Evolutionary conservation across 2,113 vertebrate genomes (phyloP).

Genomic region (Esox niger): DNA sequence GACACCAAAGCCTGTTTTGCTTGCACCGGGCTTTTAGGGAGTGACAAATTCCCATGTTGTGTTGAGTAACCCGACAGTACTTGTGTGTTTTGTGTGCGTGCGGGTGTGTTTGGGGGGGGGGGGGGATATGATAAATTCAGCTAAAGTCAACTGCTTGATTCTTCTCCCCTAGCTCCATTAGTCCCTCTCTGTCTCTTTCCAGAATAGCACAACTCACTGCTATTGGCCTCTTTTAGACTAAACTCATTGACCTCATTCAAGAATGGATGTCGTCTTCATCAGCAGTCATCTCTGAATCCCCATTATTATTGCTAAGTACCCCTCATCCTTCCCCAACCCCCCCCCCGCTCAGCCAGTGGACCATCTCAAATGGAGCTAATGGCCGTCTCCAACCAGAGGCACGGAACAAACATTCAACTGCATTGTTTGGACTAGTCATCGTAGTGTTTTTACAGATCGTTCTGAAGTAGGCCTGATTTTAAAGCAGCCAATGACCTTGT

Average conservation of each 20-base stretch:
- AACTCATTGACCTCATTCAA: slow-evolving; percentile 77
- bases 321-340: slow-evolving; percentile 7
- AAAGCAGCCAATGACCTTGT: too few species aligned
- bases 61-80: not conserved
- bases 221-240: slow-evolving; percentile 73
- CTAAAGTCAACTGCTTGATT: slow-evolving; percentile 52
- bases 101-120: not conserved
- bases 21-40: too few species aligned
- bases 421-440: slow-evolving; percentile 17
- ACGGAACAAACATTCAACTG: slow-evolving; percentile 34
- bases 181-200: slow-evolving; percentile 24
- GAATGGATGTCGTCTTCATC: slow-evolving; percentile 65
- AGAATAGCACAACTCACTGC: slow-evolving; percentile 63
- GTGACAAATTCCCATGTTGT: slow-evolving; percentile 28
- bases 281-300: slow-evolving; percentile 28
- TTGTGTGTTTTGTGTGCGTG: not conserved
- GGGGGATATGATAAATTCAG: slow-evolving; percentile 27
- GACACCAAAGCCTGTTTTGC: too few species aligned
- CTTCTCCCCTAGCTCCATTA: slow-evolving; percentile 39
- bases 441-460: slow-evolving; percentile 46
- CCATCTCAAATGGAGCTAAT: slow-evolving; percentile 45
- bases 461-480: slow-evolving; percentile 28
- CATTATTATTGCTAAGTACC: slow-evolving; percentile 23
- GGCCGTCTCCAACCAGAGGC: slow-evolving; percentile 32
- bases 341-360: slow-evolving; percentile 3